phyloP scores from a whole-genome alignment of 2,888 invertebrate genomes.

The Octodonta nipae region DNA sequence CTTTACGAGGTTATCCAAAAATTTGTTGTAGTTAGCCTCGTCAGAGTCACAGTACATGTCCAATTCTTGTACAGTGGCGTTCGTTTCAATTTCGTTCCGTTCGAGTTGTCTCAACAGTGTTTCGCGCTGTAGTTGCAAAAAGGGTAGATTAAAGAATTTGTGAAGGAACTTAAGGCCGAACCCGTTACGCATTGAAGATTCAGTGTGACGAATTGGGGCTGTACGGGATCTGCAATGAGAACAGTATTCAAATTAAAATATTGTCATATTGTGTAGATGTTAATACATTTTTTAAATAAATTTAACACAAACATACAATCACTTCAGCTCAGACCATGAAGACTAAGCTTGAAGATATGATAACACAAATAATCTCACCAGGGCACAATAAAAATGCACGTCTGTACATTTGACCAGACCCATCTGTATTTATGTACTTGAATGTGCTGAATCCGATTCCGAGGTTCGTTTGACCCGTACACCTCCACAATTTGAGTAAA shows the following conservation, averaged over 20 bases:
- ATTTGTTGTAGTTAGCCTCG: conserved; percentile 61
- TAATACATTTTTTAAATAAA: too few species aligned
- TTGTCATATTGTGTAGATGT: too few species aligned
- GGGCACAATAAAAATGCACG: too few species aligned
- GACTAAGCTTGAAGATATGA: too few species aligned
- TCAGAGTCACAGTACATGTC: conserved; percentile 64
- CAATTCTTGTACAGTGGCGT: conserved; percentile 59
- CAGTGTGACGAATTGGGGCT: conserved; percentile 70
- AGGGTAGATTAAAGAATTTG: conserved; percentile 90
- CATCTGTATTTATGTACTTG: too few species aligned
- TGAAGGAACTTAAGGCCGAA: conserved; percentile 85
- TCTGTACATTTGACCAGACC: too few species aligned
- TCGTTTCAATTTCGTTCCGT: conserved; percentile 69
- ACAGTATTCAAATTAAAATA: conserved; percentile 12
- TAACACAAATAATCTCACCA: too few species aligned
- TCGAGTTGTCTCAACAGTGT: conserved; percentile 72
- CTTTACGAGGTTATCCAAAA: conserved; percentile 60
- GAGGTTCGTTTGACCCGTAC: too few species aligned
- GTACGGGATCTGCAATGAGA: conserved; percentile 33
- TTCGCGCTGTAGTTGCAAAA: conserved; percentile 75
- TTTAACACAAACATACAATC: too few species aligned
- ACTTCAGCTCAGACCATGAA: too few species aligned
- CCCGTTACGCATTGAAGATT: conserved; percentile 89
- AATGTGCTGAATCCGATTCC: too few species aligned
- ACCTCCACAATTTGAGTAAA: too few species aligned